Base-by-base conservation (phyloP, 2,888 invertebrate genomes). In the Phortica okadai region DNA sequence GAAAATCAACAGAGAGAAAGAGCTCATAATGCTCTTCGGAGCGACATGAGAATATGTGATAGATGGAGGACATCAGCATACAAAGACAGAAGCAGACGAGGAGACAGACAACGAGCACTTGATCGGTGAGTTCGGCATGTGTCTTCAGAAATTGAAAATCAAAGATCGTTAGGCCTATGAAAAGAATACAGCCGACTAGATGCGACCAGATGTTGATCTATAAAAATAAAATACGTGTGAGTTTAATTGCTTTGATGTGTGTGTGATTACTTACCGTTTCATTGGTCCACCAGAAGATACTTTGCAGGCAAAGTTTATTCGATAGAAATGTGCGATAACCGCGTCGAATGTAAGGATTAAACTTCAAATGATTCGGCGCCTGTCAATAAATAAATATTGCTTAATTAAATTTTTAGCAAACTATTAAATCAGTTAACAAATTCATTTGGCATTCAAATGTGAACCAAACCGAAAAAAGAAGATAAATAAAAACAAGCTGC, bases 241-340 rank as follows among this genome's bases (percentile, higher is more conserved):
- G 10, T 6, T 45, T 45, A 45, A 45, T 45, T 0, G 45, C 10
- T 45, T 44, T 11, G 16, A 54, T 7, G 54, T 8, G 25, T 10
- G 14, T 14, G 33, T 3, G 5, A 0, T 21, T 6, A 74, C 83
- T 84, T 74, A 91, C 91, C 0, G 98, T 98, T 92, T 99, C 99
- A 91, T 99, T 99, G 76, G 97, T 98, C 97, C 98, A 97, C 95
- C 97, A 96, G 92, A 98, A 97, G 89, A 97, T 93, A 91, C 98
- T 98, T 93, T 97, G 96, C 90, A 97, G 92, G 89, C 97, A 97
- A 84, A 97, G 92, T 90, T 94, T 94, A n/a, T 96, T 95, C 6
- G 95, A 95, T 74, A 98, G 93, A 82, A 95, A 94, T 85, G 96
- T 95, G 87, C 98, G 93, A 90, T 98, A 98, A 11, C 98, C 98